Percentiles rank a stretch among this genome's conserved stretches.
These are phyloP conservation scores for Astyanax mexicanus DNA, from an alignment of 2,797 vertebrate genomes.

Conservation along the genomic window DNA sequence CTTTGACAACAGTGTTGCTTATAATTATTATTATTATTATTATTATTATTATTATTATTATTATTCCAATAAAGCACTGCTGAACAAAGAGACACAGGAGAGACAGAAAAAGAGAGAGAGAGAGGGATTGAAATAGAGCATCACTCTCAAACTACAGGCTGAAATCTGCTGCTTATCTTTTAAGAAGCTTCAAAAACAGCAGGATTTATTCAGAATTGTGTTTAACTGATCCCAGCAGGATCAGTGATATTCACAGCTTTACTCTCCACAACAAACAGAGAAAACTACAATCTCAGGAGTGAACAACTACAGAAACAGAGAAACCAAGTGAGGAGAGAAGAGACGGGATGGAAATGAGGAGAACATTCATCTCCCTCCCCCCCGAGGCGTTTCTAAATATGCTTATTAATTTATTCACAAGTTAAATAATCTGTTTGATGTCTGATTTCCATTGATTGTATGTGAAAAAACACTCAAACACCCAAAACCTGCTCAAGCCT, in stretches of 20 bases:
- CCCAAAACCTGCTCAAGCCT: background rate
- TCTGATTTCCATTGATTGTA: slow-evolving; percentile 1
- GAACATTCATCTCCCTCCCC: background rate
- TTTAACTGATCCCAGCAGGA: background rate
- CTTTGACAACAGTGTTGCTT: too few relatives aligned
- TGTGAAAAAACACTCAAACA: background rate
- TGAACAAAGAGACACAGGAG: too few relatives aligned
- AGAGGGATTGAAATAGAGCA: background rate
- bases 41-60: too few relatives aligned
- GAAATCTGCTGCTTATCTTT: slow-evolving; percentile 6
- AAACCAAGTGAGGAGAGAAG: background rate
- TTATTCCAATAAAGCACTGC: too few relatives aligned
- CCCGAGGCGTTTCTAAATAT: slow-evolving; percentile 1
- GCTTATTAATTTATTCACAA: background rate
- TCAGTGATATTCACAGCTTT: background rate
- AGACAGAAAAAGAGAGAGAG: background rate
- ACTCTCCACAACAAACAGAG: background rate
- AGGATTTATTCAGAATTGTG: background rate
- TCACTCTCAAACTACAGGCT: background rate
- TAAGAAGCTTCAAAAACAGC: background rate
- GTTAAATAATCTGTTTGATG: slow-evolving; percentile 11
- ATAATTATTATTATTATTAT: too few relatives aligned
- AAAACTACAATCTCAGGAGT: background rate
- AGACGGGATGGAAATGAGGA: background rate
- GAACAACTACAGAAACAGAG: background rate